These are phyloP conservation scores for Tetragonisca angustula DNA, from an alignment of 2,888 invertebrate species.

Conservation along the genomic window DNA sequence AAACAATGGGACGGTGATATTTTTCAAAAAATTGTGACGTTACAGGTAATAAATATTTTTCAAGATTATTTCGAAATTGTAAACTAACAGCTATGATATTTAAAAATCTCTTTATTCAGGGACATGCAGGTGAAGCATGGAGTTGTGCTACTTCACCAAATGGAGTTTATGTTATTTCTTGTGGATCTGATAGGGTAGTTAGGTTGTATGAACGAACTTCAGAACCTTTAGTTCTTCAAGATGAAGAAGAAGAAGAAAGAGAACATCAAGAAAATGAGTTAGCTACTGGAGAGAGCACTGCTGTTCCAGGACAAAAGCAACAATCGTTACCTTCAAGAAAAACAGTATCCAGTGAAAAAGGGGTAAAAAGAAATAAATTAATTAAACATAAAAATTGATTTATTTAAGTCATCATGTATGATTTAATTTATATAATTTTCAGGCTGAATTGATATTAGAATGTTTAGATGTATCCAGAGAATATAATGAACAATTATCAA, in stretches of 20 bases:
- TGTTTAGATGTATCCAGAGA: slow-evolving; percentile 92
- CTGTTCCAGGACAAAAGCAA: slow-evolving; percentile 90
- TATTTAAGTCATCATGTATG: background rate
- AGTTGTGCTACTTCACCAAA: slow-evolving; percentile 91
- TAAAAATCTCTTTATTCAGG: slow-evolving; percentile 80
- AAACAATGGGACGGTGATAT: slow-evolving; percentile 99
- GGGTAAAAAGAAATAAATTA: slow-evolving; percentile 86
- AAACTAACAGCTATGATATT: background rate
- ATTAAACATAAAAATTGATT: background rate
- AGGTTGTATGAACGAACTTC: slow-evolving; percentile 94
- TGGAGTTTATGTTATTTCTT: slow-evolving; percentile 91
- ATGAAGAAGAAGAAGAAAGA: slow-evolving; percentile 94
- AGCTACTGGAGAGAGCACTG: slow-evolving; percentile 90
- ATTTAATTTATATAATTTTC: slow-evolving; percentile 43
- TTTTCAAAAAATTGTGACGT: slow-evolving; percentile 94
- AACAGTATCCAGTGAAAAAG: slow-evolving; percentile 94
- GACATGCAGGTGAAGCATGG: slow-evolving; percentile 93
- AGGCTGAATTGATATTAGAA: slow-evolving; percentile 96
- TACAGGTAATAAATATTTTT: slow-evolving; percentile 86
- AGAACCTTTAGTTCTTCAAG: slow-evolving; percentile 96
- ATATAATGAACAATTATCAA: slow-evolving; percentile 87
- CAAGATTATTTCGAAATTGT: background rate
- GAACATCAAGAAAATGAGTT: slow-evolving; percentile 90
- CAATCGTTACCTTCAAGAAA: slow-evolving; percentile 94
- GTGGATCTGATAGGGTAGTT: slow-evolving; percentile 95